Base-by-base conservation (phyloP, 2,888 invertebrate species). In the Tryphoninae sp. region DNA sequence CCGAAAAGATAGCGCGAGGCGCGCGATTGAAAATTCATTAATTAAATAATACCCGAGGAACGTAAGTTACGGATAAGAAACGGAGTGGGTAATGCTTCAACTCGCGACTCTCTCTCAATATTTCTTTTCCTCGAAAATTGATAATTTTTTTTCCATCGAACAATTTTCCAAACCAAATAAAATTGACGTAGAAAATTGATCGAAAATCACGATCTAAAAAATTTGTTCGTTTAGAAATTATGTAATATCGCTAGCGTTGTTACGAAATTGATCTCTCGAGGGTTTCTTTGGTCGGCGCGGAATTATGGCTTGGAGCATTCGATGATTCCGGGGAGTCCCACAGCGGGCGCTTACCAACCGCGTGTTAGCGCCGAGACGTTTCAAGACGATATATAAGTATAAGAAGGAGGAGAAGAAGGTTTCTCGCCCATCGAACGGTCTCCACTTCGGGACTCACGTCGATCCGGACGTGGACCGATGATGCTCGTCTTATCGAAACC, bases 31-130 rank as follows among this genome's bases (percentile, higher is more conserved):
- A 84, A 86, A 87, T 88, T 88, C 86, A 85, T 88, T 89, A 89
- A 89, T 89, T 89, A 87, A 89, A 89, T 90, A 89, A 89, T 88
- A 84, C 85, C 6, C 33, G 84, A 77, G 62, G 76, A 40, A 68
- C 40, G 65, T 23, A 33, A 51, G 51, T 49, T 49, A 33, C 40
- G 3, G 81, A 82, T 83, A 82, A 71, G 69, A 51, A 78, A 75
- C 74, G 68, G 69, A 82, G 82, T 83, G 81, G 79, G 62, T 78
- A 75, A 80, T 83, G 78, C 81, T 69, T 81, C 81, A 83, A 81
- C 71, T 67, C 55, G 67, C 61, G 55, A 74, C 69, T 64, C 22
- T 40, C 55, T 49, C 23, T 26, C 40, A 16, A 40, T 64, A 53
- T 62, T 51, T 6, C 45, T 42, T 61, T 62, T 19, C 26, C 53